A percentile compares a stretch with the other conserved stretches of the same genome.
Evolutionary conservation across 1,140 invertebrate species (phyloP).

Genomic region (Solen grandis): DNA sequence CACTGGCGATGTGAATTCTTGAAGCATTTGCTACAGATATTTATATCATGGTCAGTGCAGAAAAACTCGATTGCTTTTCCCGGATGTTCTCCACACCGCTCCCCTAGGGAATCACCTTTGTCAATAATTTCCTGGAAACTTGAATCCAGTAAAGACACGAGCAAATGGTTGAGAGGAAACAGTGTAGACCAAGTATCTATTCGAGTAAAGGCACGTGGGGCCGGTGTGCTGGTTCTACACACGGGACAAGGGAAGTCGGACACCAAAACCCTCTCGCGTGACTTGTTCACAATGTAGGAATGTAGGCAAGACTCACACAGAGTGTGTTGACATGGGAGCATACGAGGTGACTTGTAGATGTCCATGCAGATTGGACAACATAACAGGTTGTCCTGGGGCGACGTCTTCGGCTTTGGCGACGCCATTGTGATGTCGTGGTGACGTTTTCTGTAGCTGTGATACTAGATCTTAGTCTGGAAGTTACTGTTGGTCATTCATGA

Average conservation of each 20-base stretch:
- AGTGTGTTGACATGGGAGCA: conserved; percentile 49
- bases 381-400: conserved; percentile 43
- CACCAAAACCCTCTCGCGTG: conserved; percentile 37
- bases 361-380: conserved; percentile 54
- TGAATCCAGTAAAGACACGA: conserved; percentile 41
- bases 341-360: conserved; percentile 46
- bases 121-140: conserved; percentile 48
- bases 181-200: conserved; percentile 46
- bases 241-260: conserved; percentile 50
- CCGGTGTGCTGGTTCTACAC: conserved; percentile 31
- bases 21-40: conserved; percentile 52
- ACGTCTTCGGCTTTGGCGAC: conserved; percentile 14
- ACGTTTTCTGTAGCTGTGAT: no score
- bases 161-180: conserved; percentile 45
- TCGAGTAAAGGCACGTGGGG: conserved; percentile 49
- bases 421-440: conserved; percentile 29
- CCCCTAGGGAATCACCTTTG: conserved; percentile 5
- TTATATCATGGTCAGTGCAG: conserved; percentile 34
- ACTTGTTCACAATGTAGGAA: conserved; percentile 49
- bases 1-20: conserved; percentile 49
- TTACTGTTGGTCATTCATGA: no score
- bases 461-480: no score
- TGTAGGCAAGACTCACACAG: conserved; percentile 52
- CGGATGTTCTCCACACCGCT: conserved; percentile 22
- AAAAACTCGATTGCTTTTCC: conserved; percentile 53